A percentile compares a stretch with the other conserved stretches of the same genome.
These are phyloP conservation scores for Sorex maritimensis DNA, from an alignment of 2,797 vertebrate species.

Conservation along the genomic window DNA sequence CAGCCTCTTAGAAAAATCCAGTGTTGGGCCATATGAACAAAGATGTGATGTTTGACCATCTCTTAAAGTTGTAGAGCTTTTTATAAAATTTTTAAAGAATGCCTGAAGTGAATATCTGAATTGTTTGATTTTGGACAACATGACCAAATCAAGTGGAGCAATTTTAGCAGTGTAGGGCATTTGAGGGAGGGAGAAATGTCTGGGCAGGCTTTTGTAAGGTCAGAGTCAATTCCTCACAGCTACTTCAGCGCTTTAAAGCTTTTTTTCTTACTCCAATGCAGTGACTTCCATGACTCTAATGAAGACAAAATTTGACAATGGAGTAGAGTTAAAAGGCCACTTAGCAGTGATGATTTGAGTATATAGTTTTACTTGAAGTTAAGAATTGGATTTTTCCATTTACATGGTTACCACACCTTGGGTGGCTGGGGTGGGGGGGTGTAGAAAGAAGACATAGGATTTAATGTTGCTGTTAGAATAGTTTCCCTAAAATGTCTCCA, in stretches of 20 bases:
- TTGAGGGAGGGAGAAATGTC: background rate
- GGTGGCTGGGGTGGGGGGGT: background rate
- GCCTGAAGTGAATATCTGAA: too few relatives aligned
- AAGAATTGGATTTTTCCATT: conserved; percentile 31
- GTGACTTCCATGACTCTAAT: background rate
- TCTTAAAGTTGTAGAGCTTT: too few relatives aligned
- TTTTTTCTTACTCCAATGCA: background rate
- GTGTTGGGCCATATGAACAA: too few relatives aligned
- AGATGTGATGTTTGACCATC: too few relatives aligned
- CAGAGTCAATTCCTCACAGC: background rate
- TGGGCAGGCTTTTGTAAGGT: background rate
- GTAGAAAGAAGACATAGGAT: background rate
- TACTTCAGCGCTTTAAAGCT: background rate
- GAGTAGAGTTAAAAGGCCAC: background rate
- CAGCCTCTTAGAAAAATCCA: too few relatives aligned
- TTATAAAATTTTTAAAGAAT: too few relatives aligned
- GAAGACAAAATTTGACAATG: background rate
- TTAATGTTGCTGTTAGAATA: conserved; percentile 46
- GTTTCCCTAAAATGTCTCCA: conserved; percentile 59
- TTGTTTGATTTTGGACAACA: background rate
- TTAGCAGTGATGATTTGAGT: background rate
- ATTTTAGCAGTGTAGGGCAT: background rate
- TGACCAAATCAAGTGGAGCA: background rate
- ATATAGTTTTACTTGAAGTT: background rate
- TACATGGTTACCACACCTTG: background rate